Conservation (phyloP, 2,797 vertebrate species). For the Clarias fuscus region DNA sequence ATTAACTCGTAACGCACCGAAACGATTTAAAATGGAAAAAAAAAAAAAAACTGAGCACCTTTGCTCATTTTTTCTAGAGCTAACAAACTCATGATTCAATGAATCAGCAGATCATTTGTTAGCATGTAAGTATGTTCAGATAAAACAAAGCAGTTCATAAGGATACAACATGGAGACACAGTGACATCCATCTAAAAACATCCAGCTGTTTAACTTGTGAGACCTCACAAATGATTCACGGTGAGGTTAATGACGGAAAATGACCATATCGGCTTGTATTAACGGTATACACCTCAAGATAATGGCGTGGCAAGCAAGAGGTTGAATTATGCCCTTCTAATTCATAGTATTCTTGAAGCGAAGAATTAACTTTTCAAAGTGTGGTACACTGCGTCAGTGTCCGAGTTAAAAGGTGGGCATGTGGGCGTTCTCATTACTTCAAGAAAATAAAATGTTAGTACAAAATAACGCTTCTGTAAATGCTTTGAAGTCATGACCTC, state of each 20-base stretch:
- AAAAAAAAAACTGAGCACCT: not conserved
- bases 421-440: not conserved
- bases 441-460: not conserved
- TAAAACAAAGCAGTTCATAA: not conserved
- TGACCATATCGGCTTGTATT: not conserved
- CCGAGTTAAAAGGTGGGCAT: not conserved
- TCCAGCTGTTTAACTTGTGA: not conserved
- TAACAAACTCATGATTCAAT: too few species aligned
- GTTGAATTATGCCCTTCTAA: not conserved
- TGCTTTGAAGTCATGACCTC: not conserved
- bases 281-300: not conserved
- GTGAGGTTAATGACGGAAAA: not conserved
- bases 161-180: not conserved
- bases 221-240: not conserved
- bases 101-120: not conserved
- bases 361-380: not conserved
- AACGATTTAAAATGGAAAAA: not conserved
- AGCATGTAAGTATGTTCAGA: not conserved
- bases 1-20: not conserved
- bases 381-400: not conserved
- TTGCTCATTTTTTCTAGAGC: not conserved
- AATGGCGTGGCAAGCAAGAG: not conserved
- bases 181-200: constrained; percentile 1
- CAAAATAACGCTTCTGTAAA: not conserved
- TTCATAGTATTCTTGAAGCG: not conserved